Evolutionary conservation across 2,113 vertebrate species (phyloP).

Genomic region (Plectropomus leopardus): DNA sequence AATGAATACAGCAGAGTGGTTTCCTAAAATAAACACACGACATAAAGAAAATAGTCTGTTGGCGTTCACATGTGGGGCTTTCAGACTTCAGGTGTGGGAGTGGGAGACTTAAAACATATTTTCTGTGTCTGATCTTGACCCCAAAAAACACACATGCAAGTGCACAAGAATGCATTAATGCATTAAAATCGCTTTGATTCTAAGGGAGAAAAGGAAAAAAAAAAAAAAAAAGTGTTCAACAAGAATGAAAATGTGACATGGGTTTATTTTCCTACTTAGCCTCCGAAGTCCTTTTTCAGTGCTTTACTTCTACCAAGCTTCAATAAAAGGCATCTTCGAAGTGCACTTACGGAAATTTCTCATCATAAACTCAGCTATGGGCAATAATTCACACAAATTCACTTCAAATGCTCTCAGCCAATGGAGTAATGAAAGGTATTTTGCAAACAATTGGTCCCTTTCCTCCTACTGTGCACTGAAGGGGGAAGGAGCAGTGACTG

Average conservation of each 20-base stretch:
- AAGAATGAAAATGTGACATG: conserved; percentile 36
- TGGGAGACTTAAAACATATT: neutral
- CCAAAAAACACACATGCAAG: neutral
- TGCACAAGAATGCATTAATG: conserved; percentile 20
- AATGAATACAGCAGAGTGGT: neutral
- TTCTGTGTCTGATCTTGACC: conserved; percentile 11
- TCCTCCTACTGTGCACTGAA: conserved; percentile 58
- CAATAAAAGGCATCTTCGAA: conserved; percentile 59
- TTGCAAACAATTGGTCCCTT: conserved; percentile 74
- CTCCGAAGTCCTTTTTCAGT: neutral
- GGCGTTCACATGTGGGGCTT: neutral
- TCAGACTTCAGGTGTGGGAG: neutral
- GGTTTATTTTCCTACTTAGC: conserved; percentile 38
- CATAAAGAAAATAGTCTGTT: neutral
- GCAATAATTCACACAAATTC: conserved; percentile 69
- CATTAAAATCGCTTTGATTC: conserved; percentile 18
- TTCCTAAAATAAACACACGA: neutral
- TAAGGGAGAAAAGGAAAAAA: conserved; percentile 32
- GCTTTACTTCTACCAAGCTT: conserved; percentile 35
- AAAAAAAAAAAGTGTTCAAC: conserved; percentile 31
- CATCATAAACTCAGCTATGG: conserved; percentile 62
- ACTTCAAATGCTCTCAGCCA: conserved; percentile 63
- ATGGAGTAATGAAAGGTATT: conserved; percentile 73
- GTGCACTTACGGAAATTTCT: conserved; percentile 62
- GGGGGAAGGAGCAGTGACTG: conserved; percentile 56